Base-by-base conservation (phyloP, 1,140 invertebrate species). In the Pomacea maculata region DNA sequence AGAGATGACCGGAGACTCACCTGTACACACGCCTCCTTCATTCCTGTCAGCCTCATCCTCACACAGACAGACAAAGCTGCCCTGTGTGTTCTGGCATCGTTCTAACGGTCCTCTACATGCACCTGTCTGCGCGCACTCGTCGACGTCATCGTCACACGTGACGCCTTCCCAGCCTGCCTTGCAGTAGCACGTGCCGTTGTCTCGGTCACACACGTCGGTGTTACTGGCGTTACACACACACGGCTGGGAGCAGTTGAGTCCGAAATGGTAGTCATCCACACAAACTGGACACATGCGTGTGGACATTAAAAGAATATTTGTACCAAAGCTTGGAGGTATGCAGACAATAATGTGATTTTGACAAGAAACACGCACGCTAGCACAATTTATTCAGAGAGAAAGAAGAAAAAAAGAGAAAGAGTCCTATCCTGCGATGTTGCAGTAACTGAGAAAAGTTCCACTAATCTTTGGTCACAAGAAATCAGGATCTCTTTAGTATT, bases 101-200 rank as follows among this genome's bases (percentile, higher is more conserved):
- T 65, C 64, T 12, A 78, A 12, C 52, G 4, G 0, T 14, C 21
- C 29, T 14, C 5, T 54, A 25, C 67, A 61, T 19, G 29, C 11
- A 10, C 25, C 11, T 1, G 74, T 70, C 1, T 25, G 45, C 29
- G 12, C 45, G 57, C 82, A 83, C 65, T 83, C 82, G 63, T 83
- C 57, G n/a, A 78, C 54, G 67, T 83, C 79, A 29, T 54, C 21
- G 63, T 61, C 72, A 75, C 82, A 83, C 19, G 21, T 57, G 21
- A 5, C 25, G 21, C 82, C 79, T 45, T 72, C n/a, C 82, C 82
- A 83, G 19, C 65, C 79, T 45, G 45, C 65, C 8, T 19, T 55
- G 64, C 82, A 83, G 45, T 29, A 72, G 75, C 82, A 83, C 61
- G 79, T 76, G 34, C 82, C 82, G 61, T 80, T 80, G 0, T 34